Evolutionary conservation across 2,888 invertebrate genomes (phyloP).

Genomic region (Apotomis turbidana): DNA sequence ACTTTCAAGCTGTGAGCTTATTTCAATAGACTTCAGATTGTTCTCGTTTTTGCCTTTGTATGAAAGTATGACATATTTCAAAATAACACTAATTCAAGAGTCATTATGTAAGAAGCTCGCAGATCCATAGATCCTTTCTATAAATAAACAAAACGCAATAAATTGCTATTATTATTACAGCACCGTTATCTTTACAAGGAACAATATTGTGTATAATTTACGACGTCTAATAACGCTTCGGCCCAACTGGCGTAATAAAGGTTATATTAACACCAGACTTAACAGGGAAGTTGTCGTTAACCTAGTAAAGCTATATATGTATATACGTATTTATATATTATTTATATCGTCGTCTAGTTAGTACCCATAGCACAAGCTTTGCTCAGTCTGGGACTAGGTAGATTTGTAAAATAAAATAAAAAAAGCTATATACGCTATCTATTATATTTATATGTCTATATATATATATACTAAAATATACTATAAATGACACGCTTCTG

Average conservation of each 20-base stretch:
- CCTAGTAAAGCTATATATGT: slow-evolving; percentile 27
- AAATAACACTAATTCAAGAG: background rate
- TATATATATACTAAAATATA: too few relatives aligned
- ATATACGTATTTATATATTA: slow-evolving; percentile 6
- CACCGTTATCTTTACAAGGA: slow-evolving; percentile 37
- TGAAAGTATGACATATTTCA: background rate
- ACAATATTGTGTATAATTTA: slow-evolving; percentile 32
- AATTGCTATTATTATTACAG: slow-evolving; percentile 25
- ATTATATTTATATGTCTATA: too few relatives aligned
- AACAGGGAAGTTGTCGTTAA: slow-evolving; percentile 38
- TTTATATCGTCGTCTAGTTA: too few relatives aligned
- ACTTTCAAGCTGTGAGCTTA: too few relatives aligned
- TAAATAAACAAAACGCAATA: slow-evolving; percentile 33
- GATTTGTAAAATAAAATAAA: too few relatives aligned
- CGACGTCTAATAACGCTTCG: slow-evolving; percentile 35
- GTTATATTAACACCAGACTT: slow-evolving; percentile 39
- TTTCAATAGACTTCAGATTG: too few relatives aligned
- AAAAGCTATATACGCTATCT: too few relatives aligned
- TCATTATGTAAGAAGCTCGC: slow-evolving; percentile 4
- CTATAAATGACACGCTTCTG: too few relatives aligned
- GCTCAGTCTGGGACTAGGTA: too few relatives aligned
- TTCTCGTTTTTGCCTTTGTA: too few relatives aligned
- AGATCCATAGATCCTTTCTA: slow-evolving; percentile 16
- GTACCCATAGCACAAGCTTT: too few relatives aligned
- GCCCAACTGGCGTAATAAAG: slow-evolving; percentile 33